These are phyloP conservation scores for Meliscaeva auricollis DNA, from an alignment of 2,888 invertebrate species.

Conservation along the genomic window DNA sequence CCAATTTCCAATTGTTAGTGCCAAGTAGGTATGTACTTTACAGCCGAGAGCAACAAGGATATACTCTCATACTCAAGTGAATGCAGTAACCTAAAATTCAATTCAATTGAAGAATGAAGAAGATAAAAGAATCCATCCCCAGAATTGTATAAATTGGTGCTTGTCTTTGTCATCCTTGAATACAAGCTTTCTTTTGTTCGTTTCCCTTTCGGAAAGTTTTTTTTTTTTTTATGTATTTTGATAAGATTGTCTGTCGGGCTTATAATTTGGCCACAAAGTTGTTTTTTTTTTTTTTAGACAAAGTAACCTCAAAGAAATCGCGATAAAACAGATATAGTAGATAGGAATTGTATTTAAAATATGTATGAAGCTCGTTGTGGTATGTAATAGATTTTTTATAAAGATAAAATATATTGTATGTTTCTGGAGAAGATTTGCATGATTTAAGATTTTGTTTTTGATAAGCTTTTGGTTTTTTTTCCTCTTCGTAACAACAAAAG, in stretches of 20 bases:
- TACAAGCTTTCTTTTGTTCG: constrained; percentile 24
- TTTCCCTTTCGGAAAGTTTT: not conserved
- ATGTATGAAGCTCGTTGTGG: not conserved
- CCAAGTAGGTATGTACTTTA: not conserved
- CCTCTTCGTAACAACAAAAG: too few relatives aligned
- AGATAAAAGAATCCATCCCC: constrained; percentile 29
- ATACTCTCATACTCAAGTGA: constrained; percentile 13
- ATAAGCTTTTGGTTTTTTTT: too few relatives aligned
- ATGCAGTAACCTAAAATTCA: constrained; percentile 39
- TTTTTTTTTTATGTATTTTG: not conserved
- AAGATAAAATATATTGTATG: too few relatives aligned
- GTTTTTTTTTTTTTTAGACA: not conserved
- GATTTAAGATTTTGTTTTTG: not conserved
- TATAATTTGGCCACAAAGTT: constrained; percentile 24
- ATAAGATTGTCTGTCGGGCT: constrained; percentile 31
- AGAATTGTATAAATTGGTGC: constrained; percentile 20
- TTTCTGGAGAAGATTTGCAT: too few relatives aligned
- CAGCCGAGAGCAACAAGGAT: constrained; percentile 20
- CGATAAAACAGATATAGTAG: too few relatives aligned
- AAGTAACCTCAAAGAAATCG: too few relatives aligned
- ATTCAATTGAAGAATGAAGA: constrained; percentile 12
- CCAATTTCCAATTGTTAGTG: not conserved
- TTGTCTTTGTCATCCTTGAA: constrained; percentile 24
- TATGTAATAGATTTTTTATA: too few relatives aligned
- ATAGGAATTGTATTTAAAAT: constrained; percentile 28